phyloP scores from a whole-genome alignment of 2,113 vertebrate species.

The Sander vitreus region DNA sequence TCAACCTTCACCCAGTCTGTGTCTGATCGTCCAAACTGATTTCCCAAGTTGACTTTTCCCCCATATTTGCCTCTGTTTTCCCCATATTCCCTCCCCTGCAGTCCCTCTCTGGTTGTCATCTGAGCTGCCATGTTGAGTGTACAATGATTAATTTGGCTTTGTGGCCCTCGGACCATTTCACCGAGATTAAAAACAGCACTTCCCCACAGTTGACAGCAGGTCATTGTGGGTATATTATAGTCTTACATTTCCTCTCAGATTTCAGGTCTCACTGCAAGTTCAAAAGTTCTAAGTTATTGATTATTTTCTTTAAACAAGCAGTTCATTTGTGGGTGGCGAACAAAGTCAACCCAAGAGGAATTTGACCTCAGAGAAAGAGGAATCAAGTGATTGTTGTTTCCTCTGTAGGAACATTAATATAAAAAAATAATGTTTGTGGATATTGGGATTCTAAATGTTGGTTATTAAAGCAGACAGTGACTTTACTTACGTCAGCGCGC shows the following conservation, averaged over 20 bases:
- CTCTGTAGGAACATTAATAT: too few species aligned
- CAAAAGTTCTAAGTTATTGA: neutral
- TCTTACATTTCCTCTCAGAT: neutral
- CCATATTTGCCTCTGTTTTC: neutral
- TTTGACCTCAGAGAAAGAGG: neutral
- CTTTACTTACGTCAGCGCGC: too few species aligned
- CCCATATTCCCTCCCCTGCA: neutral
- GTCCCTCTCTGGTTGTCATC: slow-evolving; percentile 4
- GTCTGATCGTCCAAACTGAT: slow-evolving; percentile 11
- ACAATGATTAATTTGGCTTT: slow-evolving; percentile 35
- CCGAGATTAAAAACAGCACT: slow-evolving; percentile 7
- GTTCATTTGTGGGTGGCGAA: neutral
- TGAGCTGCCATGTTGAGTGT: slow-evolving; percentile 27
- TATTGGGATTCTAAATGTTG: too few species aligned
- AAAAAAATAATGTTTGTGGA: too few species aligned
- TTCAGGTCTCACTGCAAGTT: neutral
- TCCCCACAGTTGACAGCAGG: neutral
- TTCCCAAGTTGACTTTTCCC: slow-evolving; percentile 24
- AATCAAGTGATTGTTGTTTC: neutral
- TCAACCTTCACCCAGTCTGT: slow-evolving; percentile 3
- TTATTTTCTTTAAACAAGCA: neutral
- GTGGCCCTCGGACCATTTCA: slow-evolving; percentile 13
- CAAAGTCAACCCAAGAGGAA: neutral
- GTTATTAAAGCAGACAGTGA: too few species aligned
- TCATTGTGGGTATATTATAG: neutral